phyloP scores from a whole-genome alignment of 2,113 vertebrate genomes.

The Setophaga kirtlandii region DNA sequence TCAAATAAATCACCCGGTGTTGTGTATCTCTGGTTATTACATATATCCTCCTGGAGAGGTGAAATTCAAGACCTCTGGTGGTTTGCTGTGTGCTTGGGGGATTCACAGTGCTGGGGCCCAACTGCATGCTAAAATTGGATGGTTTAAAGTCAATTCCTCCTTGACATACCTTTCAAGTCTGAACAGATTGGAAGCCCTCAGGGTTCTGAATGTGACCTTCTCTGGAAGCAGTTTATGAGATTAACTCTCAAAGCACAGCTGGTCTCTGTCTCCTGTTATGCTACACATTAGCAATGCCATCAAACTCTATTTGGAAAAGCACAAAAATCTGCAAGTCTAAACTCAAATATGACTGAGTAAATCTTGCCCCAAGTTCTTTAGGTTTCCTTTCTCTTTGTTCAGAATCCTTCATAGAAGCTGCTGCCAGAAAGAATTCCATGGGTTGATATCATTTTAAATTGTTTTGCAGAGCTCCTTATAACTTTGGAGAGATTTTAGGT shows the following conservation, averaged over 20 bases:
- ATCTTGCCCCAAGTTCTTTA: conserved; percentile 1
- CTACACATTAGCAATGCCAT: conserved; percentile 44
- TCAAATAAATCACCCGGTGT: background rate
- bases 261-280: conserved; percentile 31
- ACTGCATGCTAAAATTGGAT: background rate
- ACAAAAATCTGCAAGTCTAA: conserved; percentile 28
- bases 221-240: conserved; percentile 61
- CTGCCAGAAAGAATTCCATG: background rate
- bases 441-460: background rate
- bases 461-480: background rate
- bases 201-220: conserved; percentile 53
- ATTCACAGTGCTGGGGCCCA: background rate
- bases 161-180: conserved; percentile 64
- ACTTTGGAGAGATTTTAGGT: background rate
- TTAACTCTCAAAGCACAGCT: conserved; percentile 61
- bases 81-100: background rate
- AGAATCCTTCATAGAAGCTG: background rate
- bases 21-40: background rate
- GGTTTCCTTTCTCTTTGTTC: background rate
- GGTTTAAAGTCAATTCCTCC: conserved; percentile 40
- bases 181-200: conserved; percentile 54
- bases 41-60: background rate
- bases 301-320: conserved; percentile 29
- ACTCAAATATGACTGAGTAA: background rate
- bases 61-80: background rate